Evolutionary conservation across 2,797 vertebrate genomes (phyloP).

Genomic region (Poecile montanus): DNA sequence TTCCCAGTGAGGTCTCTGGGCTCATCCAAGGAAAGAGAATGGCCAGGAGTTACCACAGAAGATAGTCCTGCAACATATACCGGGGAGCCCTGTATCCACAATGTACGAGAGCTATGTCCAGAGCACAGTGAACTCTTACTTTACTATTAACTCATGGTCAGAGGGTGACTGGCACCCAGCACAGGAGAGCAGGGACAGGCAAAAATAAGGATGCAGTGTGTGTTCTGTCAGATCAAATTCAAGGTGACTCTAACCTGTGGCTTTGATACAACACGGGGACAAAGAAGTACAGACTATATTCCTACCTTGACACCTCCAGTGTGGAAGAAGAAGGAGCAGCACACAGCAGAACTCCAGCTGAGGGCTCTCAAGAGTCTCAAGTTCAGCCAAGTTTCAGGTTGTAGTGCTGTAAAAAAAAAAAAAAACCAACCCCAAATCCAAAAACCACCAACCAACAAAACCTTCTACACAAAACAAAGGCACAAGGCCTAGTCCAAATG

Average conservation of each 20-base stretch:
- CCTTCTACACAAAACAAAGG: not conserved
- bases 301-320: not conserved
- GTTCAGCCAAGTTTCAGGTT: not conserved
- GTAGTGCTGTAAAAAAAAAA: not conserved
- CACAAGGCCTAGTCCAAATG: not conserved
- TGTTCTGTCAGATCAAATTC: not conserved
- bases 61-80: accelerated
- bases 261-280: not conserved
- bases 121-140: not conserved
- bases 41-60: not conserved
- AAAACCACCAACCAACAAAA: not conserved
- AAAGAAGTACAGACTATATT: not conserved
- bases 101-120: accelerated
- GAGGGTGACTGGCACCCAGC: not conserved
- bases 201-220: not conserved
- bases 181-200: not conserved
- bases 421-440: accelerated
- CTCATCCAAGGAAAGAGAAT: not conserved
- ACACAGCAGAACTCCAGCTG: not conserved
- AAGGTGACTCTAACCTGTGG: not conserved
- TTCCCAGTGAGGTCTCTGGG: not conserved
- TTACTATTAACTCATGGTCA: not conserved
- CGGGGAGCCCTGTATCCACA: not conserved
- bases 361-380: not conserved
- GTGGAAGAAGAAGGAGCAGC: not conserved